Conservation (phyloP, 2,113 vertebrate species). For the Indri indri region DNA sequence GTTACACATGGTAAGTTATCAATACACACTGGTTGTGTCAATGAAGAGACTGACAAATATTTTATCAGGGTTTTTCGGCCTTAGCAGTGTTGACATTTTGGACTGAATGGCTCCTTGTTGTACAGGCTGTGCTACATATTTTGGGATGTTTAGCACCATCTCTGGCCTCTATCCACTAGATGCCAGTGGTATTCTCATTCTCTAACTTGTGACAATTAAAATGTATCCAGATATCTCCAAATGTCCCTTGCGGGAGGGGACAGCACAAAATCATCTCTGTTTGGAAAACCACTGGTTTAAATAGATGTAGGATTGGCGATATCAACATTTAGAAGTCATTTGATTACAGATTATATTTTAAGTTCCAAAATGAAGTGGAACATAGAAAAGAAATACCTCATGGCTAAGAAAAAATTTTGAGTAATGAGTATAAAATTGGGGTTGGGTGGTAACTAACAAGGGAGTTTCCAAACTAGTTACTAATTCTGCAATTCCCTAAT, state of each 20-base stretch:
- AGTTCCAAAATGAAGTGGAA: background rate
- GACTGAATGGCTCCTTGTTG: background rate
- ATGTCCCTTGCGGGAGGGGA: background rate
- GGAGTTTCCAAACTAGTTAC: background rate
- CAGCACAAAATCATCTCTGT: background rate
- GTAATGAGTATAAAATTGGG: background rate
- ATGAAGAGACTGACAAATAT: background rate
- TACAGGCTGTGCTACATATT: background rate
- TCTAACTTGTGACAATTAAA: background rate
- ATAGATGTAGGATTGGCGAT: background rate
- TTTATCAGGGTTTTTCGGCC: background rate
- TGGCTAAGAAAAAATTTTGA: background rate
- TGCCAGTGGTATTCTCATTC: background rate
- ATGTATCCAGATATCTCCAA: background rate
- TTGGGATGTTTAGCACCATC: background rate
- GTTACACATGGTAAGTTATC: background rate
- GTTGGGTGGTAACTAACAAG: background rate
- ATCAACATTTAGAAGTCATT: background rate
- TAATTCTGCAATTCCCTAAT: background rate
- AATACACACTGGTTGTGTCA: background rate
- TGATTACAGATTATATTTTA: background rate
- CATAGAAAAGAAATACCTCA: background rate
- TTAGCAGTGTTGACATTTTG: background rate
- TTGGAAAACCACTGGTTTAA: background rate
- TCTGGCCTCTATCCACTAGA: background rate